Conservation (phyloP, 2,113 vertebrate genomes). For the Narcine bancroftii region DNA sequence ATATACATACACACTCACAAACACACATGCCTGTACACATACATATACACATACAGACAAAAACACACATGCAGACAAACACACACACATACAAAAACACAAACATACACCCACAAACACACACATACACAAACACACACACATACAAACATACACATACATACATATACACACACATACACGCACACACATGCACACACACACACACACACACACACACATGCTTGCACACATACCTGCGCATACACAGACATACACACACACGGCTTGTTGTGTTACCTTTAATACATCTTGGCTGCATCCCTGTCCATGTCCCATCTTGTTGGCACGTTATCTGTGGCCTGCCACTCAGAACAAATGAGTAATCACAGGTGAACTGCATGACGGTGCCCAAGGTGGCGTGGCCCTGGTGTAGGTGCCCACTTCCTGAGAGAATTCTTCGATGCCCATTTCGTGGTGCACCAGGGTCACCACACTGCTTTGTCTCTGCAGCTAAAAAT, state of each 20-base stretch:
- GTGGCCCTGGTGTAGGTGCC: slow-evolving; percentile 54
- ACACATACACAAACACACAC: no score
- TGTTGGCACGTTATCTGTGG: slow-evolving; percentile 77
- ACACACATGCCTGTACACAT: no score
- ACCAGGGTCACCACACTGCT: slow-evolving; percentile 70
- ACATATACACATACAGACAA: no score
- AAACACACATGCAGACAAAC: no score
- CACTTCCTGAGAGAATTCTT: slow-evolving; percentile 74
- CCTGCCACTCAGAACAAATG: slow-evolving; percentile 74
- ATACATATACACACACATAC: no score
- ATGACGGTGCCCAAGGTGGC: slow-evolving; percentile 67
- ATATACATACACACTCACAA: no score
- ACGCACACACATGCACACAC: no score
- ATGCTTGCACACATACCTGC: no score
- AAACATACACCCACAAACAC: no score
- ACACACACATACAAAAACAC: no score
- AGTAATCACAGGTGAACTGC: slow-evolving; percentile 82
- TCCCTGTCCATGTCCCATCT: slow-evolving; percentile 81
- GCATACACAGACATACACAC: not conserved
- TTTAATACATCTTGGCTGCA: slow-evolving; percentile 78
- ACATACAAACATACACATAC: no score
- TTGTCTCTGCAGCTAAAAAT: slow-evolving; percentile 67
- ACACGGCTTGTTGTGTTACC: slow-evolving; percentile 53
- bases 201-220: no score
- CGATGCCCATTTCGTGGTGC: slow-evolving; percentile 77